Evolutionary conservation across 2,113 vertebrate genomes (phyloP), one percentile per base, ranked within the genome.

Genomic region (Apteryx owenii): DNA sequence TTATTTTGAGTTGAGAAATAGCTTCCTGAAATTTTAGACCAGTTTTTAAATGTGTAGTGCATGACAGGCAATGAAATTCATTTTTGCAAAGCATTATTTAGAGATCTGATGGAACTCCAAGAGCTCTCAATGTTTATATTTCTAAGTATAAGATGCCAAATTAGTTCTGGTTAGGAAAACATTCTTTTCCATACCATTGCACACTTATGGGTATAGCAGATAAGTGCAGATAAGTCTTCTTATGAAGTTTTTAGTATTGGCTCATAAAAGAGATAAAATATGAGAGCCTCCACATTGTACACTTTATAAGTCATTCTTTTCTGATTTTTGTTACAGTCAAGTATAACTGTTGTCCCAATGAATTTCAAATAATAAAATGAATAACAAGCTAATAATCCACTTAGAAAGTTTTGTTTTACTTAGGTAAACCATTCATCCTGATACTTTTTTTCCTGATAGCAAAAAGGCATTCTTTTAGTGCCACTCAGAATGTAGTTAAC

Each of bases 401-500:
- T 84, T 79, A 25, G 9, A 66, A 91, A 80, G 21, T 77, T 84
- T 84, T 75, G 12, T 91, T 85, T 85, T 76, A 44, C 60, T 88
- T 90, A 88, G 2, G 5, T 80, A 95, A 88, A 88, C 6, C 9
- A 64, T 81, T 48, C 60, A 50, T 91, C 54, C 31, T 62, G 31
- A 31, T 87, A 61, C 85, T 33, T 87, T 78, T 46, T 80, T 62
- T 94, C 12, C 81, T 65, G 42, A 31, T 65, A 42, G 58, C 48
- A 94, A 21, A 73, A n/a, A 48, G 71, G 12, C 69, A 73, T 88
- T 89, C 48, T 93, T 95, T 64, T 20, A 90, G 65, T 15, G 33
- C 28, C 18, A 56, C 60, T 88, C 95, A 89, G 89, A 92, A 93
- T 60, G 81, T 62, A 96, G 66, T 89, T 90, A 97, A 96, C 91